Conservation (phyloP, 2,113 vertebrate species). For the Catharus bicknelli region DNA sequence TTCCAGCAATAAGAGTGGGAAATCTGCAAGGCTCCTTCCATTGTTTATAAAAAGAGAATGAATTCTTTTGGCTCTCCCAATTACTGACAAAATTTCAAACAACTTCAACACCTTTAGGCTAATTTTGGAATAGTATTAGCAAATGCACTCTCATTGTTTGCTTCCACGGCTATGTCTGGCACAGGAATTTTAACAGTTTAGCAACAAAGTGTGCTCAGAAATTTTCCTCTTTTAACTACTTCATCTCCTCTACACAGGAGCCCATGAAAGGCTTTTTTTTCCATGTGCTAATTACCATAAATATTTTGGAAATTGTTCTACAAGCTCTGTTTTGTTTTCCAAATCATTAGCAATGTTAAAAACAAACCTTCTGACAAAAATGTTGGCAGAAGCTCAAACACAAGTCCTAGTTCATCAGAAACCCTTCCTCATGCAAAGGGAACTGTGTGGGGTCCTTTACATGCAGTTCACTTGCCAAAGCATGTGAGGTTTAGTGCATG, state of each 20-base stretch:
- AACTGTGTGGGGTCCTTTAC: not conserved
- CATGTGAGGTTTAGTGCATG: not conserved
- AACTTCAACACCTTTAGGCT: constrained; percentile 26
- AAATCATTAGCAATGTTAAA: constrained; percentile 34
- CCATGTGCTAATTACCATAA: not conserved
- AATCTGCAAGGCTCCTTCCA: not conserved
- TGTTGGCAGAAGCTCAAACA: constrained; percentile 36
- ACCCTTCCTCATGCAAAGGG: not conserved
- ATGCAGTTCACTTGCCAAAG: constrained; percentile 1
- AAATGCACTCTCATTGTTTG: not conserved
- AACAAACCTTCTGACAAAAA: constrained; percentile 21
- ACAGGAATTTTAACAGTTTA: constrained; percentile 7
- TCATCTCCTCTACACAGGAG: not conserved
- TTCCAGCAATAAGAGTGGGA: constrained; percentile 27
- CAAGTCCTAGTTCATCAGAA: not conserved
- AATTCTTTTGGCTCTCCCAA: not conserved
- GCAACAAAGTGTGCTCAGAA: not conserved
- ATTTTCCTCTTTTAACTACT: constrained; percentile 21
- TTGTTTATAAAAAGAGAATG: constrained; percentile 24
- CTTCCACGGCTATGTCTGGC: not conserved
- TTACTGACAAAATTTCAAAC: not conserved
- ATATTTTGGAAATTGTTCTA: constrained; percentile 17
- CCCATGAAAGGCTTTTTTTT: constrained; percentile 2
- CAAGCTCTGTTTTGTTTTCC: constrained; percentile 15
- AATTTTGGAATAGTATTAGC: not conserved